Conservation (phyloP, 2,888 invertebrate species). For the Himalopsyche tibetana region DNA sequence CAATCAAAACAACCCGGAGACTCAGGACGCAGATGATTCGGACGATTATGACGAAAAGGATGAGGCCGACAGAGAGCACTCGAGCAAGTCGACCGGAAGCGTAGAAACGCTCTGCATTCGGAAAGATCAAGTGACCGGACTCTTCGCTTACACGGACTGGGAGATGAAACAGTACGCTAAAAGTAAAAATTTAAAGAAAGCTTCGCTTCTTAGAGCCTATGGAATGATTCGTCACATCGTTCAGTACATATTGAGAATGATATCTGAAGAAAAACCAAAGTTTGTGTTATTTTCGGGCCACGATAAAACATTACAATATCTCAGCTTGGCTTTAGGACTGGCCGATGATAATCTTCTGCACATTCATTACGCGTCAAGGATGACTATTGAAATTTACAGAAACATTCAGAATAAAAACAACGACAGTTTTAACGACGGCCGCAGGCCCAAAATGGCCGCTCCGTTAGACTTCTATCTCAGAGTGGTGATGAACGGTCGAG, state of each 20-base stretch:
- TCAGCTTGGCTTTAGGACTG: constrained; percentile 88
- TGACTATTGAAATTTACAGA: constrained; percentile 92
- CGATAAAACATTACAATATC: constrained; percentile 91
- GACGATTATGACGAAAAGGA: constrained; percentile 66
- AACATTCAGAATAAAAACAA: constrained; percentile 74
- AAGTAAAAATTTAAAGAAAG: constrained; percentile 79
- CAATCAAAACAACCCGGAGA: constrained; percentile 72
- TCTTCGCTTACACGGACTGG: constrained; percentile 91
- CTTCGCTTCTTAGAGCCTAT: constrained; percentile 86
- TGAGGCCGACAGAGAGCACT: constrained; percentile 55
- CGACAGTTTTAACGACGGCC: constrained; percentile 41
- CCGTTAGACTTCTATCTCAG: constrained; percentile 88
- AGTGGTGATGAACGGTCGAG: constrained; percentile 89
- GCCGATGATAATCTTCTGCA: constrained; percentile 80
- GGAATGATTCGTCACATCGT: constrained; percentile 90
- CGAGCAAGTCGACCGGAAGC: constrained; percentile 68
- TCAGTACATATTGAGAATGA: constrained; percentile 87
- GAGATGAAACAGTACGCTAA: constrained; percentile 81
- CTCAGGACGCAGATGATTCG: constrained; percentile 74
- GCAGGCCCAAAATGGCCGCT: constrained; percentile 67
- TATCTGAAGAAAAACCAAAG: constrained; percentile 85
- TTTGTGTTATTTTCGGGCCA: constrained; percentile 93
- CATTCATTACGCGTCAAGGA: constrained; percentile 90
- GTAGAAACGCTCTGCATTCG: constrained; percentile 79
- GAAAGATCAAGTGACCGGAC: constrained; percentile 84